A percentile compares a stretch with the other conserved stretches of the same genome.
Conservation (phyloP, 2,888 invertebrate species). For the Xylocampa areola region DNA sequence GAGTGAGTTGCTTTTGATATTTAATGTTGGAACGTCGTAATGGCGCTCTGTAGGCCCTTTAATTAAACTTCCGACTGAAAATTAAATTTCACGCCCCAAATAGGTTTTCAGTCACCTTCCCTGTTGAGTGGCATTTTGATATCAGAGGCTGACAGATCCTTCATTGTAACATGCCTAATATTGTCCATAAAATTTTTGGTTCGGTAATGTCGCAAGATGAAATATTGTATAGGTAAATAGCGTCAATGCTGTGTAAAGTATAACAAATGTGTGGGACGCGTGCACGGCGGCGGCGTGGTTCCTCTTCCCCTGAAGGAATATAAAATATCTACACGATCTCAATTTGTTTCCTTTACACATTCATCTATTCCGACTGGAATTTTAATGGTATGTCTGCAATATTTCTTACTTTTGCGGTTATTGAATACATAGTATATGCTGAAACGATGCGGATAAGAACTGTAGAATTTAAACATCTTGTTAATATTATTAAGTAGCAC, state of each 20-base stretch:
- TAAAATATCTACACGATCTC: constrained; percentile 71
- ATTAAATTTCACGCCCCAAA: constrained; percentile 71
- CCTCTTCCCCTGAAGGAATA: constrained; percentile 62
- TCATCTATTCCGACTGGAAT: constrained; percentile 59
- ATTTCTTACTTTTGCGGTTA: constrained; percentile 33
- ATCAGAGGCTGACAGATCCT: constrained; percentile 36
- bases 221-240: constrained; percentile 32
- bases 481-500: no score
- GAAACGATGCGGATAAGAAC: no score
- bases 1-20: constrained; percentile 92
- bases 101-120: constrained; percentile 69
- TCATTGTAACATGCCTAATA: constrained; percentile 18
- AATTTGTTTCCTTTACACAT: constrained; percentile 70
- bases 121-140: constrained; percentile 56
- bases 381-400: constrained; percentile 49
- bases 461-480: no score
- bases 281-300: constrained; percentile 52
- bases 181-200: constrained; percentile 23
- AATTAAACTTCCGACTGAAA: constrained; percentile 70
- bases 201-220: constrained; percentile 12
- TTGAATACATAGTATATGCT: constrained; percentile 38
- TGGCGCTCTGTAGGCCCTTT: constrained; percentile 61
- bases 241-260: constrained; percentile 39
- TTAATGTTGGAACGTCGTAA: constrained; percentile 65
- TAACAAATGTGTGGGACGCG: constrained; percentile 60